Conservation (phyloP, 2,888 invertebrate species). For the Dendrolimus pini region DNA sequence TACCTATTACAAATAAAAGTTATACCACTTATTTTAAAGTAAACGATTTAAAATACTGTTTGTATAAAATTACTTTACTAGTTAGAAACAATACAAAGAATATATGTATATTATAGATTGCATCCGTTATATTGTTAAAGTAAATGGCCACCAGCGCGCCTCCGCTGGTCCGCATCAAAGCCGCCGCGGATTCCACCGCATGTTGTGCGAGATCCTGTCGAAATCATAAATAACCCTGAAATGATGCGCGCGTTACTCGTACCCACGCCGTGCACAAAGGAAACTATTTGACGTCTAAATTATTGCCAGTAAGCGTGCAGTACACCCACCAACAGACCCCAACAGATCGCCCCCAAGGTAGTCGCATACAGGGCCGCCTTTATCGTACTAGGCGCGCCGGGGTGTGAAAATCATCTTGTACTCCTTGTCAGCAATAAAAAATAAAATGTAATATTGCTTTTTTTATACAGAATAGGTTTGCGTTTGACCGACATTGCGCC, state of each 20-base stretch:
- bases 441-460: too few relatives aligned
- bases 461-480: too few relatives aligned
- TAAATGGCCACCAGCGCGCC: constrained; percentile 53
- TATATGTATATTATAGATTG: too few relatives aligned
- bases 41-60: too few relatives aligned
- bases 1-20: too few relatives aligned
- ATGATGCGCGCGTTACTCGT: constrained; percentile 57
- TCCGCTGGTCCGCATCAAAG: constrained; percentile 48
- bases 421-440: too few relatives aligned
- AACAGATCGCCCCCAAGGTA: constrained; percentile 54
- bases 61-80: too few relatives aligned
- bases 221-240: constrained; percentile 72
- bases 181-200: constrained; percentile 59
- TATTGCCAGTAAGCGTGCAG: constrained; percentile 65
- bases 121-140: not conserved
- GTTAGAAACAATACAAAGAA: too few relatives aligned
- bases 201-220: constrained; percentile 59
- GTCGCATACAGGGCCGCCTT: constrained; percentile 5
- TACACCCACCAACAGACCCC: constrained; percentile 56
- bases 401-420: too few relatives aligned
- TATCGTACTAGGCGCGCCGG: too few relatives aligned
- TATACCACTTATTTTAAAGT: too few relatives aligned
- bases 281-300: constrained; percentile 73
- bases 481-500: too few relatives aligned
- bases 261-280: constrained; percentile 44